Evolutionary conservation across 1,140 invertebrate species (phyloP).

Genomic region (Laupala kohalensis): DNA sequence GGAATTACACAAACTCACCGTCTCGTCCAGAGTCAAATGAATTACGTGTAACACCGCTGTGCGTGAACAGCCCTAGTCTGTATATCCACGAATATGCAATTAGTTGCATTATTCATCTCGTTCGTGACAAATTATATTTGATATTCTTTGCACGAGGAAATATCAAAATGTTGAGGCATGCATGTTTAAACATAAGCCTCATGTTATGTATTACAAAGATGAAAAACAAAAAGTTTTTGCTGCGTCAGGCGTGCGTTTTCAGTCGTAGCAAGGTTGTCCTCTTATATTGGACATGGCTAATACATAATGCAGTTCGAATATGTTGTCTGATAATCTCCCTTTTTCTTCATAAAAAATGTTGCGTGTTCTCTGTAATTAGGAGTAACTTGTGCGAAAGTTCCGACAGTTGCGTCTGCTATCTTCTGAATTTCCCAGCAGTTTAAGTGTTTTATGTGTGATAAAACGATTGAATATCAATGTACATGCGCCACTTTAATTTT

Average conservation of each 20-base stretch:
- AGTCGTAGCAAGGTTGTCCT: background rate
- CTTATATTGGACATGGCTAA: background rate
- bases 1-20: no score
- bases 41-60: background rate
- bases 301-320: background rate
- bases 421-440: background rate
- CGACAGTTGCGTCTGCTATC: background rate
- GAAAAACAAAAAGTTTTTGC: no score
- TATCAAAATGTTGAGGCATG: background rate
- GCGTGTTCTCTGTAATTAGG: background rate
- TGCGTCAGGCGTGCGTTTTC: background rate
- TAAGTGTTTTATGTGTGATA: no score
- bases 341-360: background rate
- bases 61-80: background rate
- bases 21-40: no score
- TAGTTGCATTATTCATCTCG: background rate
- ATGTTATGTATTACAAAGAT: background rate
- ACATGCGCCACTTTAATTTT: no score
- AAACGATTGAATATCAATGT: no score
- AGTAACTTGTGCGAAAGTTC: background rate
- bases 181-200: background rate
- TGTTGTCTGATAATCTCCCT: background rate
- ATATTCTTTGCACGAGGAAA: background rate
- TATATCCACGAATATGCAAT: background rate
- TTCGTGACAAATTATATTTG: background rate